Evolutionary conservation across 2,113 vertebrate genomes (phyloP).

Genomic region (Eurystomus gularis): DNA sequence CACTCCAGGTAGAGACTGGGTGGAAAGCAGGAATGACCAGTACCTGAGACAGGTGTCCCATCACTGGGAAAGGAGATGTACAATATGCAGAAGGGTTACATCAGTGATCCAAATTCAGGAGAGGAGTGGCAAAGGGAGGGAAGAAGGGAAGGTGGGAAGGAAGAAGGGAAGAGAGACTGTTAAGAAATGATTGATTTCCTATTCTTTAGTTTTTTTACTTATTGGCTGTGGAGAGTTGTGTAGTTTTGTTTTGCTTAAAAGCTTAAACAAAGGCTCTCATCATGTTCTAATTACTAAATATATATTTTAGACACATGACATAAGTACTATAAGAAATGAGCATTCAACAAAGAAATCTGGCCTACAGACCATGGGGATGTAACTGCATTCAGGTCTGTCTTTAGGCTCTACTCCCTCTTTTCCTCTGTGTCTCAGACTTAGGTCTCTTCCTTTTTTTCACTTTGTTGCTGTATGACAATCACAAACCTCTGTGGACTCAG

Average conservation of each 20-base stretch:
- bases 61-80: background rate
- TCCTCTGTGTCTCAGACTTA: background rate
- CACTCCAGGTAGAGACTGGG: background rate
- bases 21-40: background rate
- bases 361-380: background rate
- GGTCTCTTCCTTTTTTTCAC: background rate
- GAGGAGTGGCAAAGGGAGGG: background rate
- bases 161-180: background rate
- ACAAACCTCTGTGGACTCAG: background rate
- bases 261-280: background rate
- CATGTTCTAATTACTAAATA: background rate
- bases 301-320: background rate
- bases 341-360: background rate
- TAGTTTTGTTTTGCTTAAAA: background rate
- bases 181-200: accelerated
- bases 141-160: background rate
- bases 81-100: background rate
- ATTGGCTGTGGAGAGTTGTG: background rate
- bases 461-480: background rate
- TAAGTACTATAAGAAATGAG: background rate
- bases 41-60: background rate
- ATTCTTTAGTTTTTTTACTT: background rate
- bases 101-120: background rate
- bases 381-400: background rate
- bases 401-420: background rate